Percentiles rank a stretch among this genome's conserved stretches.
phyloP scores from a whole-genome alignment of 2,113 vertebrate genomes.

The Excalfactoria chinensis region DNA sequence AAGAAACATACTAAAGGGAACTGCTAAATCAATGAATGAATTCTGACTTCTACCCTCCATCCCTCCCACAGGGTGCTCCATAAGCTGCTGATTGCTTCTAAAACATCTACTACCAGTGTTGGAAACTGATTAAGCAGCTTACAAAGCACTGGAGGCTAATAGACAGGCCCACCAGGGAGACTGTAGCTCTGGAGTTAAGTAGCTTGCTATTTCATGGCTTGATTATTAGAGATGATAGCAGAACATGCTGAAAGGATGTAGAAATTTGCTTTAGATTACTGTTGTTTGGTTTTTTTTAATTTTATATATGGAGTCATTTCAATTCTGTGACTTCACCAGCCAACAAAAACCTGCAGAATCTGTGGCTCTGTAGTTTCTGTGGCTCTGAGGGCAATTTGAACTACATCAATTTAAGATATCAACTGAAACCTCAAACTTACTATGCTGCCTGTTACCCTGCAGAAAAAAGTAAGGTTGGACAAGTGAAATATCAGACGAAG shows the following conservation, averaged over 20 bases:
- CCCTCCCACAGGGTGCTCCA: constrained; percentile 54
- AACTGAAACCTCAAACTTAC: neutral
- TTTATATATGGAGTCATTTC: constrained; percentile 48
- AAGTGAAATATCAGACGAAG: neutral
- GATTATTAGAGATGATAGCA: constrained; percentile 68
- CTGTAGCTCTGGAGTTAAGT: constrained; percentile 65
- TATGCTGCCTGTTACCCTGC: neutral
- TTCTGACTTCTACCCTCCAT: constrained; percentile 22
- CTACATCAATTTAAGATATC: neutral
- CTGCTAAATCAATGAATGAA: constrained; percentile 54
- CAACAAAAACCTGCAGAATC: constrained; percentile 1
- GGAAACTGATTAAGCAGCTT: constrained; percentile 78
- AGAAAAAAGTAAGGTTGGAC: neutral
- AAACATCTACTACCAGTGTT: constrained; percentile 69
- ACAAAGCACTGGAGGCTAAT: constrained; percentile 64
- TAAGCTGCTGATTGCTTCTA: constrained; percentile 71
- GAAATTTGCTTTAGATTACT: constrained; percentile 39
- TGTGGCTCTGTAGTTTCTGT: neutral
- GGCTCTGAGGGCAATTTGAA: constrained; percentile 5
- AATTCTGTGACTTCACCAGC: constrained; percentile 38
- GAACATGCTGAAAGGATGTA: constrained; percentile 53
- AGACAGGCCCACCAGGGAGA: constrained; percentile 70
- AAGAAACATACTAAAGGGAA: constrained; percentile 62
- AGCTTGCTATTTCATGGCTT: constrained; percentile 50
- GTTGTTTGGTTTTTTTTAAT: too few species aligned